Base-by-base conservation (phyloP, 2,888 invertebrate species). In the Trachelus iudaicus region DNA sequence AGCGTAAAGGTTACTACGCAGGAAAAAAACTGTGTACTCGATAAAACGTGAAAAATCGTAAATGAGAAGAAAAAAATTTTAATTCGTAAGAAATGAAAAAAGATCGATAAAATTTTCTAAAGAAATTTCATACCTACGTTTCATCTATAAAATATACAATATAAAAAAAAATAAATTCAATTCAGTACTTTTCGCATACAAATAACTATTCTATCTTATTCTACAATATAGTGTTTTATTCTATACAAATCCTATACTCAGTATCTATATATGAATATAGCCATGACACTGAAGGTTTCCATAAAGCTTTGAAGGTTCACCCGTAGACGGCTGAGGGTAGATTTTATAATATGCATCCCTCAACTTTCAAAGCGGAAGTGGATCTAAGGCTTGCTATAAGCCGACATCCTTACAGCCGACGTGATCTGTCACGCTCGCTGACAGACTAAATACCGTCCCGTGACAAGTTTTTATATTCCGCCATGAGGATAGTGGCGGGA, bases 371-470 rank as follows among this genome's bases (percentile, higher is more conserved):
- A 23, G 40, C 40, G 40, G 40, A 56, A 56, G 40, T 56, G 23
- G 40, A 56, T 56, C 15, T 23, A 23, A 56, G 40, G 23, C 40
- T 23, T 56, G 4, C 9, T 15, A 69, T 31, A 35, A 30, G 30
- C 76, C n/a, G n/a, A 56, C 33, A 30, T 34, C 12, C 40, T 69
- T 74, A 75, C 69, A 77, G 71, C 75, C 77, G 74, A 73, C 73
- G 79, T 83, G 82, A 87, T 87, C 84, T 83, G 83, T 86, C 84
- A 85, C 79, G 77, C 77, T 69, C 80, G 80, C 77, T 82, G 85
- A 86, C 87, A 85, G 81, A 79, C 84, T 86, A 87, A 87, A 86
- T 85, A 85, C 83, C 85, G 79, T 80, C 78, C 75, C 82, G 80
- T 79, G 79, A 81, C 84, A 81, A 85, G 73, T 83, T 85, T 84